phyloP scores from a whole-genome alignment of 2,797 vertebrate genomes.

The Urophycis tenuis region DNA sequence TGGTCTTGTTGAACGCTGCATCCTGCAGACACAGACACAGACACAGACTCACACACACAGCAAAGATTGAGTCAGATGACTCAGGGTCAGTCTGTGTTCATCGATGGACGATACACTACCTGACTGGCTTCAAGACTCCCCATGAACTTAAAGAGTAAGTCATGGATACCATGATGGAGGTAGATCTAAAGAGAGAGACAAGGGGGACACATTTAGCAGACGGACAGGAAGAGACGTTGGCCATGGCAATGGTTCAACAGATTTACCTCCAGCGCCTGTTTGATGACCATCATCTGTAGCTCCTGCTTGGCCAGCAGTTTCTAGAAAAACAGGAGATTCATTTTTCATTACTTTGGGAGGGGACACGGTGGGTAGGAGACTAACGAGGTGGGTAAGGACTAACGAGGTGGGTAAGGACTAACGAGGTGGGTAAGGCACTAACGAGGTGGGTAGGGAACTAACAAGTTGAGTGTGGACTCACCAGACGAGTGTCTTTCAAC shows the following conservation, averaged over 20 bases:
- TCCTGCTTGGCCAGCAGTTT: constrained; percentile 89
- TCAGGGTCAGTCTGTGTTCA: too few relatives aligned
- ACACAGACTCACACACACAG: not conserved
- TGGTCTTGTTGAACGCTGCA: constrained; percentile 93
- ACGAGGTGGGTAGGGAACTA: not conserved
- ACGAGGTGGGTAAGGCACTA: not conserved
- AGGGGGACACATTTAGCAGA: constrained; percentile 26
- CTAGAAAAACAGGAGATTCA: constrained; percentile 56
- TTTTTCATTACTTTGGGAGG: not conserved
- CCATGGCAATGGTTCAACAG: not conserved
- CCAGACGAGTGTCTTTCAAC: constrained; percentile 87
- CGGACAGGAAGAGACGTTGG: not conserved
- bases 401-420: not conserved
- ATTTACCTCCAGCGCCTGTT: constrained; percentile 92
- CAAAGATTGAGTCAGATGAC: too few relatives aligned
- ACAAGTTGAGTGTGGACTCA: constrained; percentile 58
- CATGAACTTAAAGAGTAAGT: constrained; percentile 90
- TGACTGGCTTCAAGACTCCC: constrained; percentile 90
- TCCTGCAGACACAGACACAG: constrained; percentile 71
- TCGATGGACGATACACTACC: constrained; percentile 58
- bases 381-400: not conserved
- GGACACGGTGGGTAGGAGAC: not conserved
- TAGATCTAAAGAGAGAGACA: constrained; percentile 76
- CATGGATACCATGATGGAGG: constrained; percentile 88
- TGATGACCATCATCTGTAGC: constrained; percentile 89